A percentile compares a stretch with the other conserved stretches of the same genome.
phyloP scores from a whole-genome alignment of 2,797 vertebrate genomes.

The Myotis planiceps region DNA sequence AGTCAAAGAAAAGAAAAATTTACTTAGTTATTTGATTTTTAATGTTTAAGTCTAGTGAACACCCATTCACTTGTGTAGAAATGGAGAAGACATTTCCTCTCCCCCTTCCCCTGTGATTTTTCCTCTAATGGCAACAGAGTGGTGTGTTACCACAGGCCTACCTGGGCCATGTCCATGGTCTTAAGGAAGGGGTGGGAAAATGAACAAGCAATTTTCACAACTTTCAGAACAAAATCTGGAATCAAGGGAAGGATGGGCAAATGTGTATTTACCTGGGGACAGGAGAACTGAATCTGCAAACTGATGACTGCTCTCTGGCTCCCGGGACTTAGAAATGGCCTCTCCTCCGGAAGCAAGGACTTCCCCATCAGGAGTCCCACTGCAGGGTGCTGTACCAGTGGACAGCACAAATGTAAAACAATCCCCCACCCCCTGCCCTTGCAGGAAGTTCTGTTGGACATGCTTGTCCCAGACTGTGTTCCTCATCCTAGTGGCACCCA shows the following conservation, averaged over 20 bases:
- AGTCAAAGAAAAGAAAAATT: constrained; percentile 10
- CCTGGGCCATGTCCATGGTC: too few species aligned
- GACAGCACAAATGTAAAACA: background rate
- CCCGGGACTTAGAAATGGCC: background rate
- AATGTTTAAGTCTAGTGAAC: background rate
- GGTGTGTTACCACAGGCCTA: background rate
- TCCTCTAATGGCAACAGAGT: background rate
- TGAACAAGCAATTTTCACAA: background rate
- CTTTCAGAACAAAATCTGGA: background rate
- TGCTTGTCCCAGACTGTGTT: background rate
- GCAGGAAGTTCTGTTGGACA: background rate
- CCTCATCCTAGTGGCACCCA: background rate
- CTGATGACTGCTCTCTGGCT: too few species aligned
- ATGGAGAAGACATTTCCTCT: background rate
- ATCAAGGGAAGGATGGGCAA: background rate
- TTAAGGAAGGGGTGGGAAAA: background rate
- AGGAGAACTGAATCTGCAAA: background rate
- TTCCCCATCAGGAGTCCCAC: background rate
- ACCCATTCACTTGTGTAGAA: background rate
- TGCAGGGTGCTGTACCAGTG: background rate
- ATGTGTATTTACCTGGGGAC: background rate
- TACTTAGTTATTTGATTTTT: background rate
- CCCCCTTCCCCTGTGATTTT: background rate
- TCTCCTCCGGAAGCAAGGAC: background rate
- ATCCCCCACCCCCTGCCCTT: too few species aligned